Conservation (phyloP, 2,113 vertebrate genomes). For the Paralichthys olivaceus region DNA sequence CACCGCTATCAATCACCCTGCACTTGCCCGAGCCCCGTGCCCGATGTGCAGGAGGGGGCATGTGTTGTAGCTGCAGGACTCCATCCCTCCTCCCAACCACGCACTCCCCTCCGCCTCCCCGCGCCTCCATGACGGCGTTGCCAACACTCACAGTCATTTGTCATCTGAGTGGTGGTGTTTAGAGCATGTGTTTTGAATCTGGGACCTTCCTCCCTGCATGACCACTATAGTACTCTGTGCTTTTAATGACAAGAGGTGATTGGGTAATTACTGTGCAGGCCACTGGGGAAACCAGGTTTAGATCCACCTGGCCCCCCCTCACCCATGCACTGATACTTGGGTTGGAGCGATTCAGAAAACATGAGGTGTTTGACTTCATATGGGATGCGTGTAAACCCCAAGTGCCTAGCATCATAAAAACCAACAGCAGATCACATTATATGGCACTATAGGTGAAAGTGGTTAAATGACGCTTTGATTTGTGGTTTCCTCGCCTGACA, state of each 20-base stretch:
- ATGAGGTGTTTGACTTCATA: conserved; percentile 33
- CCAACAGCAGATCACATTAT: conserved; percentile 11
- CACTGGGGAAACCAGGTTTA: conserved; percentile 19
- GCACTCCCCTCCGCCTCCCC: background rate
- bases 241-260: conserved; percentile 24
- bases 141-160: conserved; percentile 18
- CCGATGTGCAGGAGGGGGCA: conserved; percentile 58
- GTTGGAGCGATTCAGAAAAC: conserved; percentile 46
- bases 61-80: conserved; percentile 55
- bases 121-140: conserved; percentile 15
- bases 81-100: conserved; percentile 18
- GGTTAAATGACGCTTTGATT: conserved; percentile 30
- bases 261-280: conserved; percentile 16
- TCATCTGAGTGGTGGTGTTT: conserved; percentile 37
- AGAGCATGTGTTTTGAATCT: conserved; percentile 20
- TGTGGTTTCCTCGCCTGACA: conserved; percentile 25
- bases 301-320: conserved; percentile 22
- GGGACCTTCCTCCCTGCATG: conserved; percentile 11
- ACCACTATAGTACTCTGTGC: background rate
- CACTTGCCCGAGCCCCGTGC: conserved; percentile 57
- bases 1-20: conserved; percentile 73
- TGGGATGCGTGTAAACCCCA: conserved; percentile 32
- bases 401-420: conserved; percentile 14
- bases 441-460: conserved; percentile 3
- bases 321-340: conserved; percentile 32